Percentiles rank a stretch among this genome's conserved stretches.
Conservation (phyloP, 2,888 invertebrate species). For the Drosophila heteroneura region DNA sequence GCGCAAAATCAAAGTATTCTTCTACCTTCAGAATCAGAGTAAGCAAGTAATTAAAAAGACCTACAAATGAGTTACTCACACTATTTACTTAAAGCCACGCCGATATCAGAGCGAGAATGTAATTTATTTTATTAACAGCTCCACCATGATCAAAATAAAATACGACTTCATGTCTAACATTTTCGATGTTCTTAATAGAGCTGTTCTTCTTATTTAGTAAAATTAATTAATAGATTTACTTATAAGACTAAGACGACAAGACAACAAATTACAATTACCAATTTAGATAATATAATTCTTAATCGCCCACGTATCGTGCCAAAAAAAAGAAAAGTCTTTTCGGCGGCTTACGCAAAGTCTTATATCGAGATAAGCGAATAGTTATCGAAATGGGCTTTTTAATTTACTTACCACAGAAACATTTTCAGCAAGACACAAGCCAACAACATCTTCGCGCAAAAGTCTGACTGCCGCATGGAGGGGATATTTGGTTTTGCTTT, state of each 20-base stretch:
- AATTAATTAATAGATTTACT: background rate
- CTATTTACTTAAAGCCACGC: background rate
- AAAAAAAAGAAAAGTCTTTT: background rate
- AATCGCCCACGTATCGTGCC: background rate
- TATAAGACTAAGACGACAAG: background rate
- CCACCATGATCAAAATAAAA: background rate
- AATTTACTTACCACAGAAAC: slow-evolving; percentile 91
- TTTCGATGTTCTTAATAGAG: background rate
- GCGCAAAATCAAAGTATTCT: background rate
- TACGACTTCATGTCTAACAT: background rate
- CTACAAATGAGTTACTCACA: background rate
- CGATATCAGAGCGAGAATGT: background rate
- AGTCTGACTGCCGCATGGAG: slow-evolving; percentile 95
- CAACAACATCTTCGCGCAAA: slow-evolving; percentile 96
- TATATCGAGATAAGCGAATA: background rate
- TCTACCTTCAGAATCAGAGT: background rate
- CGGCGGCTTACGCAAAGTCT: background rate
- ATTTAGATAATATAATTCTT: background rate
- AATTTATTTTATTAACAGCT: background rate
- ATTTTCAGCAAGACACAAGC: slow-evolving; percentile 96
- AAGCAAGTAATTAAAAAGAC: background rate
- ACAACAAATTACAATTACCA: background rate
- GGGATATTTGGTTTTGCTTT: slow-evolving; percentile 94
- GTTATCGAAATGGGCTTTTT: background rate
- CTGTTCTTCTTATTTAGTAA: background rate